Evolutionary conservation across 2,113 vertebrate species (phyloP).

Genomic region (Nycticorax nycticorax): DNA sequence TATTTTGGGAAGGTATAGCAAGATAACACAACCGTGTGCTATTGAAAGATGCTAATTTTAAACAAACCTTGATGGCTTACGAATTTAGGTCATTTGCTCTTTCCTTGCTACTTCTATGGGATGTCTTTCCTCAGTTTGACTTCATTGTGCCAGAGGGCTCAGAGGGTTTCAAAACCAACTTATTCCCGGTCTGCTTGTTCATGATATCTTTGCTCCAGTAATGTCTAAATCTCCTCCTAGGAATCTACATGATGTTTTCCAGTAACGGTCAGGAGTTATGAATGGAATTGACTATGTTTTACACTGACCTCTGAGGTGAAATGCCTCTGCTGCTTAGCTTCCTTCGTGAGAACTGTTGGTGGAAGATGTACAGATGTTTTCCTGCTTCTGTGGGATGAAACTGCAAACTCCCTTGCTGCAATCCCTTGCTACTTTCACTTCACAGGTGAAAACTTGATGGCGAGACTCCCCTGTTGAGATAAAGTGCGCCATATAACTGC

Average conservation of each 20-base stretch:
- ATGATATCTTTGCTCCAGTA: not conserved
- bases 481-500: not conserved
- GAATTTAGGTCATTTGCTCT: not conserved
- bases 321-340: not conserved
- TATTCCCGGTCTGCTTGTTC: not conserved
- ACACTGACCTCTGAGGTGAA: not conserved
- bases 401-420: not conserved
- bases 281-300: not conserved
- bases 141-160: not conserved
- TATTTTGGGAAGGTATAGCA: not conserved
- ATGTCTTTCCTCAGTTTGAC: not conserved
- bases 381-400: not conserved
- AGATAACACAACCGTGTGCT: not conserved
- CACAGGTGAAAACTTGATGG: not conserved
- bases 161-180: not conserved
- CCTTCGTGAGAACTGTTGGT: not conserved
- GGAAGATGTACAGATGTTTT: not conserved
- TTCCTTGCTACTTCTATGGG: not conserved
- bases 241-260: not conserved
- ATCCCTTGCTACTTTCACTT: not conserved
- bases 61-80: fast-evolving
- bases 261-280: not conserved
- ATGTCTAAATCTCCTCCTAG: not conserved
- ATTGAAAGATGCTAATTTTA: not conserved
- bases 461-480: not conserved